Evolutionary conservation across 2,797 vertebrate genomes (phyloP).

Genomic region (Bovichtus diacanthus): DNA sequence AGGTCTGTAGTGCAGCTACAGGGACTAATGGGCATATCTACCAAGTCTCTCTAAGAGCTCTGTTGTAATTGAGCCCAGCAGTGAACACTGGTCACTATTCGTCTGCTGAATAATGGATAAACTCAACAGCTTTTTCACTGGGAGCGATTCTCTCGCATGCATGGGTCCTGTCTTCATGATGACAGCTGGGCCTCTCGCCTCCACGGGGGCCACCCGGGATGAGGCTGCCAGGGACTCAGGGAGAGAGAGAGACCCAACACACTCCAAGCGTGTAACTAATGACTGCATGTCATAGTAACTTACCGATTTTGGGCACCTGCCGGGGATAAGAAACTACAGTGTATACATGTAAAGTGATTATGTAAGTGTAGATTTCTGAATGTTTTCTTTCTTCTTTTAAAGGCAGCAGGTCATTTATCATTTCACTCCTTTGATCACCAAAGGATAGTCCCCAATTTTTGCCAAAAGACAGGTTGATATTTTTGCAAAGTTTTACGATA

Average conservation of each 20-base stretch:
- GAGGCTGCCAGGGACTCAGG: slow-evolving; percentile 10
- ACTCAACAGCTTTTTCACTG: slow-evolving; percentile 63
- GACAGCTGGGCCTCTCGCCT: slow-evolving; percentile 65
- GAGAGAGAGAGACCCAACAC: slow-evolving; percentile 21
- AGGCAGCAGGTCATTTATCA: neutral
- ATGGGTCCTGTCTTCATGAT: slow-evolving; percentile 50
- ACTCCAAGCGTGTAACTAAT: slow-evolving; percentile 1
- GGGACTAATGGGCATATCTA: slow-evolving; percentile 37
- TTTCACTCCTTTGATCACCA: slow-evolving; percentile 21
- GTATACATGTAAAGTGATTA: neutral
- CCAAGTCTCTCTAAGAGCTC: slow-evolving; percentile 26
- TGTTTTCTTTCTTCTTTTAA: neutral
- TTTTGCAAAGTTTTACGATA: slow-evolving; percentile 17
- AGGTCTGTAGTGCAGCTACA: slow-evolving; percentile 27
- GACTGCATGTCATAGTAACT: neutral
- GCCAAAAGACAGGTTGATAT: slow-evolving; percentile 15
- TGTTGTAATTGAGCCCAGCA: slow-evolving; percentile 61
- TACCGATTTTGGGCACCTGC: neutral
- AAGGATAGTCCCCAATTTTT: neutral
- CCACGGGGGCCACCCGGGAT: slow-evolving; percentile 20
- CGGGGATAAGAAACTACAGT: neutral
- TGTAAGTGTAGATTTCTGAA: neutral
- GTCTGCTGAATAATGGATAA: slow-evolving; percentile 73
- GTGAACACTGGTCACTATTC: slow-evolving; percentile 65
- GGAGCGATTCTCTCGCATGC: slow-evolving; percentile 59